A percentile compares a stretch with the other conserved stretches of the same genome.
phyloP scores from a whole-genome alignment of 2,797 vertebrate species.

The Myotis vivesi region DNA sequence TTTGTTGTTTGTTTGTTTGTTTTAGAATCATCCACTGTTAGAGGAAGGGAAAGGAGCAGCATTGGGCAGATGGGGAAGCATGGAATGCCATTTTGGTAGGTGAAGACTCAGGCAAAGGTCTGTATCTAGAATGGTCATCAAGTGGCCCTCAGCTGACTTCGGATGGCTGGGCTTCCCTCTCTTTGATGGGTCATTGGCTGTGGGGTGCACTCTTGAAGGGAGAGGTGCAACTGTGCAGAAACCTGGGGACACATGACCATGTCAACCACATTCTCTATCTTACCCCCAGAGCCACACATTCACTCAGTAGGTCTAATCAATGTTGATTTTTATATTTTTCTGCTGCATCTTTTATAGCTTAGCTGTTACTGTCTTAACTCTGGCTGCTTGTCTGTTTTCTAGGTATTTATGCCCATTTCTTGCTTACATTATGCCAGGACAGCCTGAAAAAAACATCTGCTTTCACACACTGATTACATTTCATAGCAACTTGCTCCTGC shows the following conservation, averaged over 20 bases:
- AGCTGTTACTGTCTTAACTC: neutral
- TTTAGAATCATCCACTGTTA: neutral
- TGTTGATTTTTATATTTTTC: neutral
- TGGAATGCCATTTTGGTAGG: neutral
- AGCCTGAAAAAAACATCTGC: neutral
- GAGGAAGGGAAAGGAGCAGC: neutral
- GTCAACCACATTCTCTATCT: neutral
- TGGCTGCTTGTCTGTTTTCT: neutral
- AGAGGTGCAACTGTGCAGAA: neutral
- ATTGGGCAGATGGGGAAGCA: neutral
- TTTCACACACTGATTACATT: neutral
- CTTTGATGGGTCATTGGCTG: neutral
- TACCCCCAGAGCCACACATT: fast-evolving
- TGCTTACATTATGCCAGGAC: neutral
- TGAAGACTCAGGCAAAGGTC: neutral
- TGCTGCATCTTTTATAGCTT: neutral
- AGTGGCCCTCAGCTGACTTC: neutral
- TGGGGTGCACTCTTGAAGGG: neutral
- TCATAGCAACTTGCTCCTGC: neutral
- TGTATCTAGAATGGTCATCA: neutral
- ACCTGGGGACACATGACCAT: fast-evolving
- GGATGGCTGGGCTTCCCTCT: neutral
- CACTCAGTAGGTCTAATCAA: neutral
- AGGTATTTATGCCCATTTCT: neutral
- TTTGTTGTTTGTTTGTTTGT: neutral